A percentile compares a stretch with the other conserved stretches of the same genome.
Evolutionary conservation across 1,140 invertebrate genomes (phyloP).

Genomic region (Cydia splendana): DNA sequence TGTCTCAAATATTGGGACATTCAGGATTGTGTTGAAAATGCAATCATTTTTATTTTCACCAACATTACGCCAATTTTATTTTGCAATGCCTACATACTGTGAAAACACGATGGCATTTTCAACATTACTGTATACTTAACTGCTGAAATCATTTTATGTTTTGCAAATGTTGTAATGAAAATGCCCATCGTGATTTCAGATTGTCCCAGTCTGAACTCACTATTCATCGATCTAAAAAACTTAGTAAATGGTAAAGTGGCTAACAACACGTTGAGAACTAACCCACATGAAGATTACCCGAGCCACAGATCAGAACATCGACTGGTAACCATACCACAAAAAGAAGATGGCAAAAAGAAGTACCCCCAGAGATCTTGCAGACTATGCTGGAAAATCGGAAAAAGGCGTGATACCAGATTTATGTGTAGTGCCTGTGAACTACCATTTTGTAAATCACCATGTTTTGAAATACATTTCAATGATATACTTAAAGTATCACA

Average conservation of each 20-base stretch:
- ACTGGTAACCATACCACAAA: constrained; percentile 76
- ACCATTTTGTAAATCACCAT: constrained; percentile 76
- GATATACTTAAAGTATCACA: constrained; percentile 72
- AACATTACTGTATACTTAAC: constrained; percentile 58
- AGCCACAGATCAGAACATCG: constrained; percentile 64
- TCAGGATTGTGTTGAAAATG: constrained; percentile 78
- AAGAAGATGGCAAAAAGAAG: constrained; percentile 79
- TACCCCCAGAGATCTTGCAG: constrained; percentile 77
- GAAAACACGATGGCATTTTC: constrained; percentile 80
- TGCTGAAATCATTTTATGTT: constrained; percentile 40
- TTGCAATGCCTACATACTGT: constrained; percentile 63
- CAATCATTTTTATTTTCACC: constrained; percentile 74
- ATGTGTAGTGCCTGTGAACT: constrained; percentile 77
- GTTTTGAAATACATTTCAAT: constrained; percentile 77
- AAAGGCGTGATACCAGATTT: constrained; percentile 74
- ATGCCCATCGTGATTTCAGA: constrained; percentile 79
- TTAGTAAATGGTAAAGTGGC: constrained; percentile 73
- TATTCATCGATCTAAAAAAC: constrained; percentile 75
- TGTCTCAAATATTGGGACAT: constrained; percentile 36
- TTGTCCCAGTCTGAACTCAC: constrained; percentile 69
- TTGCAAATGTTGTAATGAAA: constrained; percentile 61
- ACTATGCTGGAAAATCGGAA: constrained; percentile 75
- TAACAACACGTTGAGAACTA: constrained; percentile 55
- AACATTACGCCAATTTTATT: constrained; percentile 63
- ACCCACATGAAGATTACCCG: constrained; percentile 58